Base-by-base conservation (phyloP, 2,888 invertebrate genomes). In the Ophion ventricosus region DNA sequence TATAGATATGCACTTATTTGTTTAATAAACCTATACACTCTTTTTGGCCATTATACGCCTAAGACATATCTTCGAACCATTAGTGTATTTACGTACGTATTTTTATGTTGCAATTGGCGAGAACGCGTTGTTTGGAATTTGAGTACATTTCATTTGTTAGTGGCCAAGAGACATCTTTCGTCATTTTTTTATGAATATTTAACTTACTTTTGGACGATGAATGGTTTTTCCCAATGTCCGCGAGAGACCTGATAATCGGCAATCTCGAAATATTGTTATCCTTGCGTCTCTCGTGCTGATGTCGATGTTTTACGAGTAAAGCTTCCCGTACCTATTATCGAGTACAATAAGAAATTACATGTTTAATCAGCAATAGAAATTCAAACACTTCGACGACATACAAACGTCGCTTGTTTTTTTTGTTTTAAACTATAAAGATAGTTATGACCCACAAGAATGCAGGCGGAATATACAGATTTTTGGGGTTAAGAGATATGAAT, bases 181-280 rank as follows among this genome's bases (percentile, higher is more conserved):
- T 72, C n/a, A 66, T 49, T 74, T 14, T 14, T 29, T 40, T 11
- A 1, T 4, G 54, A 54, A 61, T 2, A 5, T 17, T 23, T 61
- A 10, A 97, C 98, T 97, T 94, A 98, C 98, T 98, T 96, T 98
- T 98, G 87, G 97, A 97, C 17, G 98, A 97, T 73, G 99, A 99
- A 93, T 98, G 98, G 94, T 98, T 98, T 86, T 97, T 95, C 88
- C 98, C 98, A 90, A 99, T 99, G 92, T 99, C 99, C 26, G 99
- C 98, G 89, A 99, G 94, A 8, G 99, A 99, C 85, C 99, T 95
- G 87, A 98, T 98, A 76, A 98, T 96, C 43, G 98, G 98, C 85
- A 99, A 94, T 87, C 97, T 95, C 35, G 97, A 96, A 95, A 96
- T 96, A 91, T 96, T 96, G 87, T 95, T 95, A 89, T 96, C 96